Conservation (phyloP, 2,113 vertebrate genomes). For the Candoia aspera region DNA sequence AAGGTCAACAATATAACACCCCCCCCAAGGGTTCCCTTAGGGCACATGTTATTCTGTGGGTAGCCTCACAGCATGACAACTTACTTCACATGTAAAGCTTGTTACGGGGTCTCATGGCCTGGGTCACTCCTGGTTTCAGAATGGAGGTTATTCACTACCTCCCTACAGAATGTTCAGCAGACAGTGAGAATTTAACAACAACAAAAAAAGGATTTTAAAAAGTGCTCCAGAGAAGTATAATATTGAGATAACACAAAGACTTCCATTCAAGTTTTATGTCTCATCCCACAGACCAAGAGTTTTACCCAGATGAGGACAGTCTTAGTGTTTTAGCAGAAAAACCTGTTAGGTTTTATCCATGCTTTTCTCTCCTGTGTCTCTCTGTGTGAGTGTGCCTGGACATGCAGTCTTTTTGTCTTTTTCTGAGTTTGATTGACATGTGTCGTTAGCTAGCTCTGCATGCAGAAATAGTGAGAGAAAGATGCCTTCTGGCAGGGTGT, state of each 20-base stretch:
- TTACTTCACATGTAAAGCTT: neutral
- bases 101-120: neutral
- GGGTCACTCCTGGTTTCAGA: neutral
- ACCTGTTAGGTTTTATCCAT: neutral
- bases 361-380: neutral
- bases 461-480: neutral
- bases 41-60: neutral
- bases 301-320: neutral
- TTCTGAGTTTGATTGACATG: neutral
- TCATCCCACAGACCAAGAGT: neutral
- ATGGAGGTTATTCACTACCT: neutral
- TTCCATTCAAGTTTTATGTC: neutral
- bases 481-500: neutral
- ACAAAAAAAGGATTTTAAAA: neutral
- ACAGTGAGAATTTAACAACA: neutral
- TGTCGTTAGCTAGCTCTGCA: neutral
- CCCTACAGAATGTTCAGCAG: neutral
- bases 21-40: neutral
- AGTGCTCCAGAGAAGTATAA: neutral
- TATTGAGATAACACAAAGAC: neutral
- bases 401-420: neutral
- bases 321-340: neutral
- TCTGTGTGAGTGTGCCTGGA: neutral
- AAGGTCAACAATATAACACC: neutral
- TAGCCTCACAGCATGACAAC: neutral